These are phyloP conservation scores for Gerris lacustris DNA, from an alignment of 2,888 invertebrate genomes.

Conservation along the genomic window DNA sequence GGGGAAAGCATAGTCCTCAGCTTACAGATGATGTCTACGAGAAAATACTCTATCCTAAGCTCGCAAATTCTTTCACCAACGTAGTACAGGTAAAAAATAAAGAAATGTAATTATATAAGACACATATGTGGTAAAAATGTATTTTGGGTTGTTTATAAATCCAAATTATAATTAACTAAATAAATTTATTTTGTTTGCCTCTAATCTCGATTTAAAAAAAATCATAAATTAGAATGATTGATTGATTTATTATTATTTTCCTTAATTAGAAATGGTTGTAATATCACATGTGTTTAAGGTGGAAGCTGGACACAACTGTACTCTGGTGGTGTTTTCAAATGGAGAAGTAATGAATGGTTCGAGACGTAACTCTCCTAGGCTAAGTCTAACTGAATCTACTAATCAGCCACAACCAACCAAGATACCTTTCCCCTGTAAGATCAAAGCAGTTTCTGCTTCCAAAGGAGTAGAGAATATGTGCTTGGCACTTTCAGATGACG, in stretches of 20 bases:
- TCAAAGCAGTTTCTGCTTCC: slow-evolving; percentile 44
- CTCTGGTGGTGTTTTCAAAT: slow-evolving; percentile 47
- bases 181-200: too few species aligned
- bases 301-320: slow-evolving; percentile 53
- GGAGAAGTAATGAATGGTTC: slow-evolving; percentile 49
- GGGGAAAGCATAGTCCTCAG: slow-evolving; percentile 54
- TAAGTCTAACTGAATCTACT: slow-evolving; percentile 50
- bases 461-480: slow-evolving; percentile 49
- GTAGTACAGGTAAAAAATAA: slow-evolving; percentile 42
- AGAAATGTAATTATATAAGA: background rate
- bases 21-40: slow-evolving; percentile 49
- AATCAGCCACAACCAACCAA: slow-evolving; percentile 47
- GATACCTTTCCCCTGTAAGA: slow-evolving; percentile 42
- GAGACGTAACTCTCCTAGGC: slow-evolving; percentile 49
- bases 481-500: slow-evolving; percentile 43
- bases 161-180: too few species aligned
- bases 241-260: too few species aligned
- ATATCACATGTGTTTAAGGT: slow-evolving; percentile 35
- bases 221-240: too few species aligned
- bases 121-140: too few species aligned
- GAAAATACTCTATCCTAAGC: slow-evolving; percentile 46
- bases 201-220: too few species aligned
- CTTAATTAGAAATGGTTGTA: too few species aligned
- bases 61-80: slow-evolving; percentile 45
- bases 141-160: too few species aligned